Evolutionary conservation across 2,888 invertebrate species (phyloP).

Genomic region (Lasioglossum malachurum): DNA sequence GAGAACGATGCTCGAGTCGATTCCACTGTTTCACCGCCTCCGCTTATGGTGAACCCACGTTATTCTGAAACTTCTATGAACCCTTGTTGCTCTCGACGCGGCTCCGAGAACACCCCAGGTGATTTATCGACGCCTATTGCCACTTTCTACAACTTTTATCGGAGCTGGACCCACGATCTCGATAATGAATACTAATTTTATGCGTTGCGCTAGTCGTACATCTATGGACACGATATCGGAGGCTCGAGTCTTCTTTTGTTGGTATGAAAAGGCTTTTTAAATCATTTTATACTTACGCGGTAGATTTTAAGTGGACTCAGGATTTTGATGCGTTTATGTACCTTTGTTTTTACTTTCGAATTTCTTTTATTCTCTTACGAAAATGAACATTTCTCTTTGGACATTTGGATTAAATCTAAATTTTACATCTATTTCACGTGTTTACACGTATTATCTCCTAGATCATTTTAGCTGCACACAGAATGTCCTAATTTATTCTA

Average conservation of each 20-base stretch:
- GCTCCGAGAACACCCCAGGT: constrained; percentile 32
- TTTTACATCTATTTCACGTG: background rate
- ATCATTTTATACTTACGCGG: background rate
- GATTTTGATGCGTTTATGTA: too few relatives aligned
- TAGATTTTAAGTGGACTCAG: background rate
- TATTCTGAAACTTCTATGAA: constrained; percentile 46
- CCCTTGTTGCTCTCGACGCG: constrained; percentile 32
- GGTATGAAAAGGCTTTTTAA: background rate
- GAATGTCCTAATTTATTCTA: background rate
- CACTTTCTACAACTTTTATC: constrained; percentile 2
- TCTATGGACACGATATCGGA: background rate
- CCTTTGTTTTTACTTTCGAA: background rate
- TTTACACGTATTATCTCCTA: background rate
- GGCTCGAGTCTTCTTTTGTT: background rate
- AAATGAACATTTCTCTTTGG: background rate
- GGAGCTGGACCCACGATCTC: background rate
- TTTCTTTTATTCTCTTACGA: background rate
- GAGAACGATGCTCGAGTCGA: constrained; percentile 1
- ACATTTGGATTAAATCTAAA: background rate
- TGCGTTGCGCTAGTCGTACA: background rate
- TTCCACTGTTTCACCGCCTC: constrained; percentile 7
- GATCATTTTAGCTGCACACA: background rate
- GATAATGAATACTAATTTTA: background rate
- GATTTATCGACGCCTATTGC: constrained; percentile 26
- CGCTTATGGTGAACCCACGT: constrained; percentile 30